These are phyloP conservation scores for Merodon equestris DNA, from an alignment of 2,888 invertebrate genomes.

Conservation along the genomic window DNA sequence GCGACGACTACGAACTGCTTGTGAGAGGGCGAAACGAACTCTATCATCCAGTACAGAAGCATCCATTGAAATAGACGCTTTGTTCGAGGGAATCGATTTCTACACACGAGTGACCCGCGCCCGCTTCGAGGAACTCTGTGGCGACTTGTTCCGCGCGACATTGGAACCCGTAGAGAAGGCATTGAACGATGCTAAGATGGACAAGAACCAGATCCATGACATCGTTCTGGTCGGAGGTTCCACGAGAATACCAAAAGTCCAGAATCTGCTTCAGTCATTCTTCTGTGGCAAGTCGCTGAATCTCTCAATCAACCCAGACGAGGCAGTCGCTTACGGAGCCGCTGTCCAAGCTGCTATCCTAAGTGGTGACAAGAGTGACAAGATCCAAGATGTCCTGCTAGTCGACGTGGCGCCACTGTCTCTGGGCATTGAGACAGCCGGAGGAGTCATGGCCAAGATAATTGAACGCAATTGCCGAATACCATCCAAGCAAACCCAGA, in stretches of 20 bases:
- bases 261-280: slow-evolving; percentile 85
- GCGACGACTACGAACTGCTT: slow-evolving; percentile 84
- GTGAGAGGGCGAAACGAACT: slow-evolving; percentile 86
- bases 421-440: slow-evolving; percentile 86
- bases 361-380: slow-evolving; percentile 84
- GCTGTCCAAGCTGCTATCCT: slow-evolving; percentile 87
- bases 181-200: slow-evolving; percentile 86
- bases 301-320: slow-evolving; percentile 87
- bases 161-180: slow-evolving; percentile 87
- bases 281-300: slow-evolving; percentile 85
- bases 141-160: slow-evolving; percentile 85
- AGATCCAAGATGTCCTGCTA: slow-evolving; percentile 85
- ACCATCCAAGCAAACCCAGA: slow-evolving; percentile 84
- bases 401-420: slow-evolving; percentile 84
- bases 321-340: slow-evolving; percentile 89
- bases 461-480: slow-evolving; percentile 84
- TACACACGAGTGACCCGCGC: slow-evolving; percentile 85
- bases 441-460: slow-evolving; percentile 87
- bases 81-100: slow-evolving; percentile 85
- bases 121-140: slow-evolving; percentile 85
- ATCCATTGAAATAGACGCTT: slow-evolving; percentile 85
- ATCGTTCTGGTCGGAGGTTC: slow-evolving; percentile 89
- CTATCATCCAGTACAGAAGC: slow-evolving; percentile 84
- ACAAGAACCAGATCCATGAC: slow-evolving; percentile 86
- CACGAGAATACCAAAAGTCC: slow-evolving; percentile 87